Conservation (phyloP, 1,140 invertebrate species). For the Radopholus similis region DNA sequence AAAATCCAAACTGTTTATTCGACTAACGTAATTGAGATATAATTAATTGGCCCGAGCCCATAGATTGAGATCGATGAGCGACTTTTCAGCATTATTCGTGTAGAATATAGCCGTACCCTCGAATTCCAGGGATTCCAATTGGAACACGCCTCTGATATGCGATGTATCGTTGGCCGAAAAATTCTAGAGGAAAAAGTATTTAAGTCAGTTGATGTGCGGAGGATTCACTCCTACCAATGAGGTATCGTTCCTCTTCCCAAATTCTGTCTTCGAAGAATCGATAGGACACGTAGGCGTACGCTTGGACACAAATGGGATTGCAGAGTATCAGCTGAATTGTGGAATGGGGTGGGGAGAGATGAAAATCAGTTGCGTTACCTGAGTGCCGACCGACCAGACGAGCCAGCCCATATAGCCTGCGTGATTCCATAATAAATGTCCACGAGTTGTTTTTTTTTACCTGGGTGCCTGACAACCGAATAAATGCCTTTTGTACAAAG, state of each 20-base stretch:
- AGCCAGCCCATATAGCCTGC: constrained; percentile 98
- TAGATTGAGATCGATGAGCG: no score
- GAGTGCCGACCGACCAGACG: constrained; percentile 94
- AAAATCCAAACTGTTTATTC: no score
- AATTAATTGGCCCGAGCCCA: no score
- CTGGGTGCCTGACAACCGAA: constrained; percentile 66
- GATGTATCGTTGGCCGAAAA: constrained; percentile 84
- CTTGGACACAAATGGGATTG: constrained; percentile 82
- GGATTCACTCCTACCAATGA: constrained; percentile 65
- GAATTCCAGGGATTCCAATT: constrained; percentile 87
- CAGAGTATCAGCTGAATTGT: constrained; percentile 74
- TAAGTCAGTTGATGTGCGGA: neutral
- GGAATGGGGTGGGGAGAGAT: neutral
- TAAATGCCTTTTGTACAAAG: constrained; percentile 90
- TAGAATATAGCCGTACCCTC: no score
- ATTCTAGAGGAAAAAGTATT: constrained; percentile 66
- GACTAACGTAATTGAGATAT: no score
- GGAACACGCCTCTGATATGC: constrained; percentile 80
- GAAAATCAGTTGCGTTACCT: constrained; percentile 66
- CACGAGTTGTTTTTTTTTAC: no score
- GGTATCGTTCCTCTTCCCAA: constrained; percentile 80
- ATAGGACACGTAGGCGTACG: constrained; percentile 77
- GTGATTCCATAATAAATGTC: constrained; percentile 96
- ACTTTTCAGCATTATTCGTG: no score
- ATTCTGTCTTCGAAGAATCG: constrained; percentile 85